These are phyloP conservation scores for Sinotaia quadrata DNA, from an alignment of 2,888 invertebrate genomes.

Conservation along the genomic window DNA sequence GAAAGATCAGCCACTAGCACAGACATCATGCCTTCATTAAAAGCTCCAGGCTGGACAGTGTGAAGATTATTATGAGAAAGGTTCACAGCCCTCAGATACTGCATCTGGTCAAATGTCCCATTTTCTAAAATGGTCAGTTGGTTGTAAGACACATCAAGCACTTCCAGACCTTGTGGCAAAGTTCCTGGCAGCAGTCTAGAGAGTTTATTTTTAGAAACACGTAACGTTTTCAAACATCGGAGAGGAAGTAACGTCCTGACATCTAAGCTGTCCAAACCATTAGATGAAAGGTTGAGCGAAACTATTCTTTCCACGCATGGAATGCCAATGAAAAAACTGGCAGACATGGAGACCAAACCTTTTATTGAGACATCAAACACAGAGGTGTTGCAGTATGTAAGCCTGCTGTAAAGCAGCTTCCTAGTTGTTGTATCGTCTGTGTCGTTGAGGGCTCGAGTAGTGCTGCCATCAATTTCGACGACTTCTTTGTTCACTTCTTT, in stretches of 20 bases:
- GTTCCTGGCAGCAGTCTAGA: background rate
- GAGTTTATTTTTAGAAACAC: background rate
- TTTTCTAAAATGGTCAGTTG: background rate
- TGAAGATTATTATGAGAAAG: background rate
- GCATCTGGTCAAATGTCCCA: background rate
- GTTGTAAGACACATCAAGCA: background rate
- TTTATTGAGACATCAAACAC: background rate
- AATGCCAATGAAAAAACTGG: background rate
- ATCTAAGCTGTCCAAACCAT: background rate
- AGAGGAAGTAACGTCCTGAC: background rate
- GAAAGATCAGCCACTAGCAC: background rate
- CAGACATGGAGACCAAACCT: background rate
- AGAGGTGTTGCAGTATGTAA: too few species aligned
- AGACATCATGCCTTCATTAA: background rate
- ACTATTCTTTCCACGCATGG: background rate
- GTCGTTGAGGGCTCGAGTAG: too few species aligned
- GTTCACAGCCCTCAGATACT: background rate
- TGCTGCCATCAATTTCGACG: too few species aligned
- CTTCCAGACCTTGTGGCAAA: background rate
- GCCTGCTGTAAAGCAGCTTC: too few species aligned
- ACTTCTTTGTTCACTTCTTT: too few species aligned
- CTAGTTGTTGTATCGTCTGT: too few species aligned
- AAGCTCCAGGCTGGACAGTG: background rate
- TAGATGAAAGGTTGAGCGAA: background rate
- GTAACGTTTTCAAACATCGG: background rate